Evolutionary conservation across 2,113 vertebrate genomes (phyloP), one percentile per base, ranked within the genome.

Genomic region (Macaca nemestrina): DNA sequence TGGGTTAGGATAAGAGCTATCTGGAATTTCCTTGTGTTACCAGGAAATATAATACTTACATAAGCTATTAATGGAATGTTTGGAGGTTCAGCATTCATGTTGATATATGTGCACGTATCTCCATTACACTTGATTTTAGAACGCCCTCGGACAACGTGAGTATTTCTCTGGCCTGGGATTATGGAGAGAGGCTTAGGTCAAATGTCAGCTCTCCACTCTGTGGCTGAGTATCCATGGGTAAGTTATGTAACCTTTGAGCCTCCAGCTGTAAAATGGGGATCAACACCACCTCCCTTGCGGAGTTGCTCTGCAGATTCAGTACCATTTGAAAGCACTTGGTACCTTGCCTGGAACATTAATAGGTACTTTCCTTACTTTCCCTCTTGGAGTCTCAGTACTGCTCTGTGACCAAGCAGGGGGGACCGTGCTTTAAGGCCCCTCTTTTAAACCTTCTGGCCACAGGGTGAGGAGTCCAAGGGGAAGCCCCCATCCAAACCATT

Each of bases 1-100:
- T 93, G 73, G 84, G 30, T 78, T 95, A 67, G 88, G 75, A 70
- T 81, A 48, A 84, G 67, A 96, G 45, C 48, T 82, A 27, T 79
- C 64, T 73, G 70, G 72, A 89, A 78, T 91, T 32, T 81, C 68
- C 64, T 67, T 50, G 5, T 79, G 50, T 67, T 57, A 18, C 18
- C 85, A 17, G 87, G 38, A 91, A 82, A 35, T 40, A 35, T 5
- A 52, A 45, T 50, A 48, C 61, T 87, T 64, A n/a, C 4, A 23
- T 75, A 87, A 82, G 30, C 90, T 92, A 18, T 75, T 57, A 50
- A 87, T 17, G 83, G 52, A n/a, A 23, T 57, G n/a, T 70, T 81
- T 64, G 59, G 40, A 50, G 50, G 45, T 88, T 94, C 22, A 27
- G 45, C 76, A 61, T 64, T 92, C 67, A 12, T 70, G 45, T 88